Percentiles rank a stretch among this genome's conserved stretches.
phyloP scores from a whole-genome alignment of 2,113 vertebrate genomes.

The Pterophyllum scalare region DNA sequence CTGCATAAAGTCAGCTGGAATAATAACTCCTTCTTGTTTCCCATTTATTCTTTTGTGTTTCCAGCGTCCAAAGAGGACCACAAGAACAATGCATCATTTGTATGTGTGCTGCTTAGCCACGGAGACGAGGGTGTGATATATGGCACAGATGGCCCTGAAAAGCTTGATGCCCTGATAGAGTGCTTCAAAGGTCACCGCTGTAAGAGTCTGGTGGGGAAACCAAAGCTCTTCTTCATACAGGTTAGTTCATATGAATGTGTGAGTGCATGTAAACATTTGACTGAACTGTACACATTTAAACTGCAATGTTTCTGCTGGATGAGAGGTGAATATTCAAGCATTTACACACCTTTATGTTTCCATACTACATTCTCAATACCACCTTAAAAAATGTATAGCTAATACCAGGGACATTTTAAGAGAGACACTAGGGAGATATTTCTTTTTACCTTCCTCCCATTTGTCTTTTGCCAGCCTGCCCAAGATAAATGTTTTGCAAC shows the following conservation, averaged over 20 bases:
- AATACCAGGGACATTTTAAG: too few species aligned
- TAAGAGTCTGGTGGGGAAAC: conserved; percentile 88
- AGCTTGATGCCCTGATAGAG: conserved; percentile 80
- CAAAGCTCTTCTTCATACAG: conserved; percentile 97
- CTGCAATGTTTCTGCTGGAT: not conserved
- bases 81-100: conserved; percentile 87
- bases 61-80: conserved; percentile 88
- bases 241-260: conserved; percentile 65
- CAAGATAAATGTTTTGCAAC: not conserved
- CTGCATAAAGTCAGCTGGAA: not conserved
- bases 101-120: conserved; percentile 91
- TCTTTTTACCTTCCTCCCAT: not conserved
- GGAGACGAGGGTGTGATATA: conserved; percentile 89
- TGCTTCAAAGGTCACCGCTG: conserved; percentile 87
- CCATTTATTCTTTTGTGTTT: not conserved
- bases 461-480: not conserved
- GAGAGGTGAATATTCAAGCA: not conserved
- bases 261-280: too few species aligned
- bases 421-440: too few species aligned
- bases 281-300: not conserved
- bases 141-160: conserved; percentile 84
- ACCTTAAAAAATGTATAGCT: too few species aligned
- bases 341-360: too few species aligned
- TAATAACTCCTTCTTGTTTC: not conserved
- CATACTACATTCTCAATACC: too few species aligned